Base-by-base conservation (phyloP, 1,140 invertebrate species). In the Onthophagus taurus region DNA sequence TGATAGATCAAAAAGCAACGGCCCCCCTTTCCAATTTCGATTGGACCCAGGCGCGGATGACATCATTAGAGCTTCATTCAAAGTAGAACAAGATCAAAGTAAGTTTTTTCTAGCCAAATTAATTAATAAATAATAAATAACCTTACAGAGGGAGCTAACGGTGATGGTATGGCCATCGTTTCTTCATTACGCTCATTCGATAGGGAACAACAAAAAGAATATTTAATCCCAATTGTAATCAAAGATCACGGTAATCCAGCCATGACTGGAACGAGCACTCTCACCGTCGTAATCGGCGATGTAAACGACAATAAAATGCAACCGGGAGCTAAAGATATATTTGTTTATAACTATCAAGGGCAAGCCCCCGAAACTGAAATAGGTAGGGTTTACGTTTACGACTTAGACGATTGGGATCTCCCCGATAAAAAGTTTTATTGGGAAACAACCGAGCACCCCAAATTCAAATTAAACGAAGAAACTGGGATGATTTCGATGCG, bases 251-350 rank as follows among this genome's bases (percentile, higher is more conserved):
- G 84, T 35, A 89, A 79, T 59, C 87, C 82, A 7, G 82, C 84
- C 0, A 91, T 93, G 85, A 92, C 89, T 29, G 93, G 91, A 45
- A 95, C 92, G 2, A 93, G 88, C 52, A 96, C 90, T 0, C 63
- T 97, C 4, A 95, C 89, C 0, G 89, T 97, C 5, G 87, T 94
- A 14, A 96, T 98, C 55, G 92, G 93, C 14, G 92, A 94, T 61
- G 82, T 89, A 1, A 97, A 97, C 63, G 93, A 98, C 59, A 96
- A 97, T 67, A 89, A 91, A 68, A 97, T 97, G 89, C 84, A 90
- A 59, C 86, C 90, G 1, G 94, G 94, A 0, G 85, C 84, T 1
- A 97, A 97, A 68, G 89, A 95, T 47, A 96, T 97, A 51, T 86
- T 94, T 62, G 89, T 96, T 0, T 97, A 97, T 65, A 97, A 95